Conservation (phyloP, 2,113 vertebrate species). For the Heterocephalus glaber region DNA sequence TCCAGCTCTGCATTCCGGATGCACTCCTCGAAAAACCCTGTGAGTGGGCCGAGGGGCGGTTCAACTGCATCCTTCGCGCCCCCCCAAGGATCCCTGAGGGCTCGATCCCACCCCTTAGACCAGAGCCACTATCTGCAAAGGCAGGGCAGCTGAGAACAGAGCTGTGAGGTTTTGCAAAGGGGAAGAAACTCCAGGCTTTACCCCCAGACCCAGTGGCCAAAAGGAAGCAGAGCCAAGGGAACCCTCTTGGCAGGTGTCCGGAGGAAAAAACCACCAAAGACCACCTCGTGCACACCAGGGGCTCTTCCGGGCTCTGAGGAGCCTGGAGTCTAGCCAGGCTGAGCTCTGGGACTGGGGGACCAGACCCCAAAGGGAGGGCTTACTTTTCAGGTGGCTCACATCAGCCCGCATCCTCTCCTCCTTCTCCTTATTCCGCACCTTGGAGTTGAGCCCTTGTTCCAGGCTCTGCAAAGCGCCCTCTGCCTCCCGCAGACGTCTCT, state of each 20-base stretch:
- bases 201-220: neutral
- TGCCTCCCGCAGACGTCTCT: slow-evolving; percentile 91
- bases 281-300: neutral
- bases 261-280: neutral
- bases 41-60: neutral
- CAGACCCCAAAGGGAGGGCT: slow-evolving; percentile 69
- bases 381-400: slow-evolving; percentile 95
- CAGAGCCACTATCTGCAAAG: neutral
- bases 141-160: neutral
- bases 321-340: neutral
- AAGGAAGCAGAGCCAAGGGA: neutral
- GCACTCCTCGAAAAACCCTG: slow-evolving; percentile 98
- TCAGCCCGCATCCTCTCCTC: slow-evolving; percentile 96
- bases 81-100: neutral
- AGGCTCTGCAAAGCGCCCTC: slow-evolving; percentile 93
- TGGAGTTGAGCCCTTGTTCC: slow-evolving; percentile 92
- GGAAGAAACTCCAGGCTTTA: neutral
- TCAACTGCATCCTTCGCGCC: fast-evolving
- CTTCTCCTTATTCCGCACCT: slow-evolving; percentile 90
- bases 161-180: neutral
- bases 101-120: neutral
- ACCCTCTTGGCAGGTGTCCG: neutral
- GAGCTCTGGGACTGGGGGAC: neutral
- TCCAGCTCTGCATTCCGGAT: slow-evolving; percentile 96
- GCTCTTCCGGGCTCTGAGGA: fast-evolving